A percentile compares a stretch with the other conserved stretches of the same genome.
phyloP scores from a whole-genome alignment of 2,888 invertebrate genomes.

The Oeneis ivallda region DNA sequence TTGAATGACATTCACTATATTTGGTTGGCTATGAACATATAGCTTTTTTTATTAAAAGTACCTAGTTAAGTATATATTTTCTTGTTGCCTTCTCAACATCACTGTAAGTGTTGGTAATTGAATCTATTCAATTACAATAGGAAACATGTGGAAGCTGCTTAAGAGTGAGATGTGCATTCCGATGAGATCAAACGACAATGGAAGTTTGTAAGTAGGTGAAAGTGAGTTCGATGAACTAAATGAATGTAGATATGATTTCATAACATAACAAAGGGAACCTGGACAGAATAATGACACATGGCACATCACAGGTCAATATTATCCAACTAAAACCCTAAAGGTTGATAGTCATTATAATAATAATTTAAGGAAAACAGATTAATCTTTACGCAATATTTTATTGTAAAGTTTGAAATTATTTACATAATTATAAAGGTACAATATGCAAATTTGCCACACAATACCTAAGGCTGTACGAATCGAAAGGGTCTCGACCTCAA shows the following conservation, averaged over 20 bases:
- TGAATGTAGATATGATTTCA: constrained; percentile 62
- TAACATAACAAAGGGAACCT: constrained; percentile 39
- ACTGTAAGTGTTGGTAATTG: background rate
- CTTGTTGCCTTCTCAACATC: constrained; percentile 7
- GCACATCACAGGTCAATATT: background rate
- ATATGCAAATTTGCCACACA: background rate
- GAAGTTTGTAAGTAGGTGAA: constrained; percentile 63
- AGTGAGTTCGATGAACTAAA: constrained; percentile 80
- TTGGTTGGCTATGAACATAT: too few relatives aligned
- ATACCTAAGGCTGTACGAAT: too few relatives aligned
- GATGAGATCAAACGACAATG: constrained; percentile 69
- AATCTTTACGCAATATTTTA: background rate
- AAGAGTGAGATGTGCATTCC: constrained; percentile 75
- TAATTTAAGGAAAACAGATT: too few relatives aligned
- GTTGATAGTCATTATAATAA: too few relatives aligned
- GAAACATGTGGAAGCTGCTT: constrained; percentile 60
- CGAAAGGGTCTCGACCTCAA: too few relatives aligned
- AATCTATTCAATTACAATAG: constrained; percentile 50
- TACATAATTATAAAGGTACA: background rate
- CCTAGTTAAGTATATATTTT: background rate
- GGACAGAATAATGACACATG: constrained; percentile 17
- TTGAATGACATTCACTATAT: too few relatives aligned
- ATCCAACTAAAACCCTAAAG: background rate
- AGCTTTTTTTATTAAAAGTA: too few relatives aligned
- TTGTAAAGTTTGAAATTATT: background rate